Base-by-base conservation (phyloP, 2,113 vertebrate genomes). In the Elephas maximus region DNA sequence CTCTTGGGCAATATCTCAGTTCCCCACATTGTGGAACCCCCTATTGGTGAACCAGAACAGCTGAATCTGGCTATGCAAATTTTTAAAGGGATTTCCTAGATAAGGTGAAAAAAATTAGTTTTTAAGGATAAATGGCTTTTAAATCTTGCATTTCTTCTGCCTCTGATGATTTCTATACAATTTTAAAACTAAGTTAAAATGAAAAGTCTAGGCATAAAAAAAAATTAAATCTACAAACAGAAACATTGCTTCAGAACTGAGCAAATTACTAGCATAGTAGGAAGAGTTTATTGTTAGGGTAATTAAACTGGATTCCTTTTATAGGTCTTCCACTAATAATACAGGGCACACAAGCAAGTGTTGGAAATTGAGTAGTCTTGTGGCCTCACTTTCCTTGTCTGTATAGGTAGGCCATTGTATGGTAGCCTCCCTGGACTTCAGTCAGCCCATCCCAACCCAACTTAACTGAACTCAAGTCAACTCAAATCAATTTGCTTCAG, bases 151-250 rank as follows among this genome's bases (percentile, higher is more conserved):
- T 92, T 97, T 97, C 7, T 91, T 79, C 81, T 87, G 21, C 6
- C 23, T 95, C 71, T 9, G 57, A 73, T 45, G 94, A 79, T 95
- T 96, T 76, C 48, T 78, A 48, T 95, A 86, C 86, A 20, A 57
- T 4, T 94, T 97, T 91, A 96, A 92, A 83, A 73, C 4, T 33
- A 87, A 95, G 85, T 97, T 69, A 69, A 62, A 33, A 2, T 96
- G 9, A 90, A 98, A 93, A 77, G 24, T 80, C n/a, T 73, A 91
- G 44, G 41, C 30, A 89, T 88, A 37, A 37, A 60, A 93, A 74
- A 89, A 87, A 86, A 88, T 77, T 62, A 77, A 96, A 96, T 77
- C 53, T 41, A 44, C 65, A 83, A 80, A 79, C 33, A 96, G 63
- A 89, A 94, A 80, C 30, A 80, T 53, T 74, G 33, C 44, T 89